phyloP scores from a whole-genome alignment of 1,140 invertebrate species.

The Panagrolaimus sp. region DNA sequence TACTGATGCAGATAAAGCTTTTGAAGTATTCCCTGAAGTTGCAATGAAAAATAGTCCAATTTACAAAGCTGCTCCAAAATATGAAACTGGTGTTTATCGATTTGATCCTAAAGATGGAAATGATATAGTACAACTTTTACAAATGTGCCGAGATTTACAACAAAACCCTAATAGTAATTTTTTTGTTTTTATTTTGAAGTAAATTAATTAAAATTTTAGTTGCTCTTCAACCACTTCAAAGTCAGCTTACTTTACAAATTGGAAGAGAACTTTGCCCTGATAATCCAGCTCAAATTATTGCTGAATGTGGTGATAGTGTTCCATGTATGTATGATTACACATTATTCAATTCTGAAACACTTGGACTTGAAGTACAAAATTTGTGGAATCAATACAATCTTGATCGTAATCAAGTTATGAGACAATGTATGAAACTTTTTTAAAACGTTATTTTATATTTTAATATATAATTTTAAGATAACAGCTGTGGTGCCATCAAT shows the following conservation, averaged over 20 bases:
- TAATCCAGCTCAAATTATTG: slow-evolving; percentile 47
- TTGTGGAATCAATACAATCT: slow-evolving; percentile 50
- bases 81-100: slow-evolving; percentile 38
- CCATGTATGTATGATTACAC: slow-evolving; percentile 53
- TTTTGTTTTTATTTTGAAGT: slow-evolving; percentile 14
- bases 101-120: slow-evolving; percentile 42
- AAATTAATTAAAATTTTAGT: slow-evolving; percentile 42
- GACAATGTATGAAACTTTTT: slow-evolving; percentile 40
- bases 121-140: slow-evolving; percentile 45
- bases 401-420: slow-evolving; percentile 44
- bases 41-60: slow-evolving; percentile 47
- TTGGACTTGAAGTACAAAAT: slow-evolving; percentile 45
- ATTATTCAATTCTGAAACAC: slow-evolving; percentile 47
- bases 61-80: slow-evolving; percentile 39
- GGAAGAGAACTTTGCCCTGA: slow-evolving; percentile 47
- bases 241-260: slow-evolving; percentile 33
- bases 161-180: slow-evolving; percentile 40
- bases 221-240: slow-evolving; percentile 45
- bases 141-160: slow-evolving; percentile 51
- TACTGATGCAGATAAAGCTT: slow-evolving; percentile 48
- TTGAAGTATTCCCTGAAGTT: slow-evolving; percentile 50
- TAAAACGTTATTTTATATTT: background rate
- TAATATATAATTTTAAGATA: slow-evolving; percentile 45
- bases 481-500: slow-evolving; percentile 58
- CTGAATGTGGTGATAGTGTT: slow-evolving; percentile 49